Conservation (phyloP, 2,113 vertebrate species). For the Heterotilapia buettikoferi region DNA sequence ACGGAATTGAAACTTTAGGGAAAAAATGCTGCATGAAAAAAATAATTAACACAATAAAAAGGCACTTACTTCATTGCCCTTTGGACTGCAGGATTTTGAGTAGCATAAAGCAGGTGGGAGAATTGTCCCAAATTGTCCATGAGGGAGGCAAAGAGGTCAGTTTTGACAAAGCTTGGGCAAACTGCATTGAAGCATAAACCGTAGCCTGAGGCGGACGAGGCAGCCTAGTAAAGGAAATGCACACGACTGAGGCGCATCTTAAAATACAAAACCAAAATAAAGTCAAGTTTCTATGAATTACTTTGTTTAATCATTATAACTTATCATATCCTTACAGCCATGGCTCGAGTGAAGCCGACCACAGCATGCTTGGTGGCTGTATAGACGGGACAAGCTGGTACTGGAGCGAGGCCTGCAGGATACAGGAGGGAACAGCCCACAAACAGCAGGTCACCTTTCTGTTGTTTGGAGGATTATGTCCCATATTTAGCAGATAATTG, state of each 20-base stretch:
- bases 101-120: not conserved
- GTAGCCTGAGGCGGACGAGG: not conserved
- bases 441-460: not conserved
- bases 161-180: not conserved
- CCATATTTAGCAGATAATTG: not conserved
- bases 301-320: not conserved
- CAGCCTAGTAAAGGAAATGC: not conserved
- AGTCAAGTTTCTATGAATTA: not conserved
- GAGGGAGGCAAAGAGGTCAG: accelerated
- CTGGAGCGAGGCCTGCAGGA: slow-evolving; percentile 49
- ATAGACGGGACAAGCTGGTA: slow-evolving; percentile 54
- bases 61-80: not conserved
- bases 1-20: not conserved
- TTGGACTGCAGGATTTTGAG: accelerated
- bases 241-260: not conserved
- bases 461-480: not conserved
- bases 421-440: not conserved
- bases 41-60: not conserved
- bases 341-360: slow-evolving; percentile 65
- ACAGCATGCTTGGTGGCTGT: slow-evolving; percentile 69
- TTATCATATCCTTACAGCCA: slow-evolving; percentile 50
- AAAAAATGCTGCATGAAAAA: not conserved
- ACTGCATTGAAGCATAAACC: slow-evolving; percentile 59
- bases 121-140: not conserved
- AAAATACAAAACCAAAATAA: not conserved